Base-by-base conservation (phyloP, 2,888 invertebrate species). In the Leptopilina myrica region DNA sequence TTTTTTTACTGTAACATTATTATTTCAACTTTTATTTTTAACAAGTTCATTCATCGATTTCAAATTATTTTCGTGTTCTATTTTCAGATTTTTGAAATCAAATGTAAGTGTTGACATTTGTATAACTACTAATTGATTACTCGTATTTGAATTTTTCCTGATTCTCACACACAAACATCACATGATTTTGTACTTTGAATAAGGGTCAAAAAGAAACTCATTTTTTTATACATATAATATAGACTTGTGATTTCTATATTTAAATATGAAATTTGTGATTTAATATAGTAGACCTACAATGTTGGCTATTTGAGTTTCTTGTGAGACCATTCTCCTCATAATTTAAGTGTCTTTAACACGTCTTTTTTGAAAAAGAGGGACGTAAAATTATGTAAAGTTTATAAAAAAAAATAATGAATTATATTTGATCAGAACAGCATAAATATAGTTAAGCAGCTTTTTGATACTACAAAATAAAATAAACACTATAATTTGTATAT, bases 251-350 rank as follows among this genome's bases (percentile, higher is more conserved):
- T 81, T 78, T 81, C 81, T 79, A 79, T 78, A 64, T 78, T 66
- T 64, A 82, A 69, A 75, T 69, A 49, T 43, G 43, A 43, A 66
- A 83, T 78, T 84, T 86, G 86, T 86, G 84, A 87, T 85, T 84
- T 85, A 87, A 85, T 82, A 83, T 87, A 86, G 86, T 86, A 77
- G 7, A 20, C 20, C 26, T 69, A 73, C 8, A 33, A 33, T 20
- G 20, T 20, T 20, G 20, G 20, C 14, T 53, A 53, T 8, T 56
- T 53, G 53, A 53, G 73, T 73, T 73, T 33, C 53, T 49, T 49
- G 43, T 49, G 12, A 49, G 49, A 49, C 49, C 49, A 49, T 49
- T 49, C 11, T 49, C 49, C 12, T 49, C 4, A 49, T 49, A 49
- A 49, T 49, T 49, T 49, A 49, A 49, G 49, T 49, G 12, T 49